Evolutionary conservation across 2,797 vertebrate species (phyloP).

Genomic region (Ibycter americanus): DNA sequence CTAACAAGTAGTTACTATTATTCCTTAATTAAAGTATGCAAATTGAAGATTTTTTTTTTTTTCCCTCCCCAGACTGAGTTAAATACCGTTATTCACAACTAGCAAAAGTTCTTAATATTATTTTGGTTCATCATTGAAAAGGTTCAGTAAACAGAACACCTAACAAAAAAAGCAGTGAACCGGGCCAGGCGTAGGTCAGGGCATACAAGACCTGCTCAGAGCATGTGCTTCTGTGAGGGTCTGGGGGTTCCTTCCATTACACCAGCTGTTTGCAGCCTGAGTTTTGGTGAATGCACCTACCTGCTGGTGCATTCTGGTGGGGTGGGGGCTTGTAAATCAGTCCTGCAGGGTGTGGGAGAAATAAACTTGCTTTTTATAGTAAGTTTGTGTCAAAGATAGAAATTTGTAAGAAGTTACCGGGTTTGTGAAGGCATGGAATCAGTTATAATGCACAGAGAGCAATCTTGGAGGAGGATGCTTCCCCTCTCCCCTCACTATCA

Average conservation of each 20-base stretch:
- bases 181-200: neutral
- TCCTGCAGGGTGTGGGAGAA: neutral
- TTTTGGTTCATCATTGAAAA: slow-evolving; percentile 22
- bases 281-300: neutral
- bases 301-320: rapidly evolving
- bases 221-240: neutral
- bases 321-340: neutral
- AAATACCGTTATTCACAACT: slow-evolving; percentile 38
- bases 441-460: neutral
- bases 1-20: slow-evolving; percentile 65
- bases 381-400: neutral
- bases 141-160: neutral
- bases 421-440: neutral
- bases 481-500: neutral
- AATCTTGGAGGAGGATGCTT: neutral
- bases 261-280: neutral
- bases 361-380: neutral
- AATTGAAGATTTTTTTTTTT: neutral
- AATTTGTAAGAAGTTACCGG: neutral
- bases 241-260: neutral
- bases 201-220: neutral
- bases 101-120: slow-evolving; percentile 38
- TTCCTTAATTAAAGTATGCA: slow-evolving; percentile 59
- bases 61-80: neutral
- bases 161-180: slow-evolving; percentile 38